Percentiles rank a stretch among this genome's conserved stretches.
Conservation (phyloP, 2,113 vertebrate genomes). For the Piaya cayana region DNA sequence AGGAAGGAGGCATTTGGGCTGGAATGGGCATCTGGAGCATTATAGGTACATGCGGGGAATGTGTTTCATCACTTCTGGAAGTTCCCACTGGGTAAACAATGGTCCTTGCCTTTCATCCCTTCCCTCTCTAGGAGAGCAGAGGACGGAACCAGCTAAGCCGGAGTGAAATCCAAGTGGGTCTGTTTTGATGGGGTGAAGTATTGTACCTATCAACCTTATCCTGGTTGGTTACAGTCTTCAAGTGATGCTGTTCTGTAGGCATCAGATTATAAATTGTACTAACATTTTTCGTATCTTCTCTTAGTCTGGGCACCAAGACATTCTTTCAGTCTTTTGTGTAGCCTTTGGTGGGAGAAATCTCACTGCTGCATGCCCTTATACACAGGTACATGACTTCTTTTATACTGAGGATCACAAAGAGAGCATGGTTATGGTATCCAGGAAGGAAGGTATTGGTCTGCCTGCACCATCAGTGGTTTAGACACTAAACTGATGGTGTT, state of each 20-base stretch:
- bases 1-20: neutral
- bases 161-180: neutral
- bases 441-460: neutral
- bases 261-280: neutral
- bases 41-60: neutral
- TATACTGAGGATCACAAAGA: neutral
- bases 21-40: neutral
- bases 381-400: neutral
- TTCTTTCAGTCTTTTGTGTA: neutral
- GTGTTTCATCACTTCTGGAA: neutral
- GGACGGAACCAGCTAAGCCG: neutral
- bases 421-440: accelerated
- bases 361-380: neutral
- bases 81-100: neutral
- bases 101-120: neutral
- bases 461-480: neutral
- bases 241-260: neutral
- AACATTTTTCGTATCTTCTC: neutral
- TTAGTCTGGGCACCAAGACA: accelerated
- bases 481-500: neutral
- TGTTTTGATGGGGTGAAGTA: neutral
- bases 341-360: neutral
- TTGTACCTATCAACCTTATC: neutral
- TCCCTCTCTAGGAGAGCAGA: neutral
- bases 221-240: neutral